Percentiles rank a stretch among this genome's conserved stretches.
Evolutionary conservation across 2,113 vertebrate species (phyloP).

Genomic region (Albula glossodonta): DNA sequence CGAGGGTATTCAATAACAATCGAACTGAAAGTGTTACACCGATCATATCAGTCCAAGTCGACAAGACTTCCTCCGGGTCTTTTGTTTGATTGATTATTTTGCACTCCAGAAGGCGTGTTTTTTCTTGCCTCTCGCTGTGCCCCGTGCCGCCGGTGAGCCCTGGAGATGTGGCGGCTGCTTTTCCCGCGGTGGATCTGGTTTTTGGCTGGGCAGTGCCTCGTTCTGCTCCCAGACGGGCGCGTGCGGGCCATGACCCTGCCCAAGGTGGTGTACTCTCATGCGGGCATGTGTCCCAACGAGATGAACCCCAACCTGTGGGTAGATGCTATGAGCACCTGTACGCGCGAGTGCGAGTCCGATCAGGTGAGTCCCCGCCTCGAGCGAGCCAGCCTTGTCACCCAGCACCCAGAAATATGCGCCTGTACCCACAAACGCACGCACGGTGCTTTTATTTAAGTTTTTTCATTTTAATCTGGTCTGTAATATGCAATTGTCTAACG

Average conservation of each 20-base stretch:
- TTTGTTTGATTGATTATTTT: constrained; percentile 4
- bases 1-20: constrained; percentile 65
- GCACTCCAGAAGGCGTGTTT: neutral
- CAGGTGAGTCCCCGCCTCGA: constrained; percentile 76
- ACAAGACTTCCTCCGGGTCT: constrained; percentile 16
- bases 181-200: constrained; percentile 80
- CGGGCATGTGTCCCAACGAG: constrained; percentile 96
- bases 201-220: constrained; percentile 68
- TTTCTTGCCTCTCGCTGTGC: constrained; percentile 13
- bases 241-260: constrained; percentile 75
- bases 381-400: neutral
- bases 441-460: neutral
- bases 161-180: constrained; percentile 80
- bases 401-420: neutral
- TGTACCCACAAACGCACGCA: too few relatives aligned
- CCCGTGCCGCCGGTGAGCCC: constrained; percentile 29
- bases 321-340: constrained; percentile 97
- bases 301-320: constrained; percentile 99
- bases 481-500: neutral
- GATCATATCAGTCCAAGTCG: constrained; percentile 14
- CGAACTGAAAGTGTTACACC: constrained; percentile 59
- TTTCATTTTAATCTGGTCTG: neutral
- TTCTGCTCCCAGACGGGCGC: constrained; percentile 63
- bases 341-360: constrained; percentile 89
- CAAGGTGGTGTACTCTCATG: constrained; percentile 90